Evolutionary conservation across 2,797 vertebrate species (phyloP), one percentile per base, ranked within the genome.

Genomic region (Orientallactaga sibirica): DNA sequence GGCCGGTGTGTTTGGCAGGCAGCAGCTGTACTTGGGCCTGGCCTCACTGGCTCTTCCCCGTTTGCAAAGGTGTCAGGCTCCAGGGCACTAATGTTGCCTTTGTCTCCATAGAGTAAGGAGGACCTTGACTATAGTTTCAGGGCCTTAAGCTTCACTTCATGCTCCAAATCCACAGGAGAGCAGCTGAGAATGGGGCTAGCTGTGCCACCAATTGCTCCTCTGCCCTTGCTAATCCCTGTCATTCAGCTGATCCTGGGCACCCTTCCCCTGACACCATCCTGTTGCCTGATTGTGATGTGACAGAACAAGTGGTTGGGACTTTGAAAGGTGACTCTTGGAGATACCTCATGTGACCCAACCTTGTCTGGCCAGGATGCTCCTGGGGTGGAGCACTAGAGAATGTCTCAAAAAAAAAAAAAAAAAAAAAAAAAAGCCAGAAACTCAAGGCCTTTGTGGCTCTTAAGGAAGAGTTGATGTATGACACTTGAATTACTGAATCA

Each of bases 161-260:
- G 97, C 95, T 97, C 94, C 95, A 98, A 97, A 98, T 98, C 97
- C 97, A 91, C 80, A 67, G 87, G 88, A 24, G 95, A 98, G 97
- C 98, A 98, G 98, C 98, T 98, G 98, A 96, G 95, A 97, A 96
- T 93, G 97, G 93, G 88, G 97, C 88, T 97, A 86, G 85, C 96
- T 93, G 7, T 19, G 68, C 90, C 90, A 7, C 93, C 75, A 94
- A 93, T 97, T 97, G 96, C 96, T 97, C 33, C 91, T 70, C 58
- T 93, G 37, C 88, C 89, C 33, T 61, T 71, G 73, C 79, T 98
- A 98, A 98, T 98, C 97, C 96, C 86, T 86, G 93, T 97, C 96
- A 97, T 97, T 97, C 97, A 94, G 92, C 79, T 84, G 29, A 96
- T 97, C 64, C 18, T 95, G 92, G 68, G 87, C 75, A 86, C 55